phyloP scores from a whole-genome alignment of 2,888 invertebrate genomes.

The Harmothoe impar region DNA sequence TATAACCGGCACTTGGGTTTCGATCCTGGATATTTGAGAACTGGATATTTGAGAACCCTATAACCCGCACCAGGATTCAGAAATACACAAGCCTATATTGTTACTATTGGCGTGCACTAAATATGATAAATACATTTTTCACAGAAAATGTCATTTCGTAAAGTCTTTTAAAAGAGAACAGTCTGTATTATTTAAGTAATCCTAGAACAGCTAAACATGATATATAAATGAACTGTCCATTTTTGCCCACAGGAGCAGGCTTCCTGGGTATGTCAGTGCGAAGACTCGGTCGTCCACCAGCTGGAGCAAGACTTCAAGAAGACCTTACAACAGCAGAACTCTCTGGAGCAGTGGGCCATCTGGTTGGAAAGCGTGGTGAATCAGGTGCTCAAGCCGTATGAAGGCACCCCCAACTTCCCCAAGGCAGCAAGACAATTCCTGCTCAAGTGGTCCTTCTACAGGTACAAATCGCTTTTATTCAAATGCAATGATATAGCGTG shows the following conservation, averaged over 20 bases:
- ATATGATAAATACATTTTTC: no score
- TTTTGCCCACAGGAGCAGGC: conserved; percentile 87
- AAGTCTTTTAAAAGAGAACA: no score
- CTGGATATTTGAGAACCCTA: no score
- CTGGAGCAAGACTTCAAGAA: conserved; percentile 94
- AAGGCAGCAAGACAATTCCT: conserved; percentile 90
- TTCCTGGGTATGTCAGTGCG: conserved; percentile 98
- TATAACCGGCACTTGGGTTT: no score
- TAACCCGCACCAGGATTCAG: no score
- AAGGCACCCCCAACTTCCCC: conserved; percentile 85
- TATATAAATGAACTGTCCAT: background rate
- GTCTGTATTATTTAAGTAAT: no score
- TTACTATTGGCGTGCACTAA: no score
- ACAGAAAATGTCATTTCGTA: no score
- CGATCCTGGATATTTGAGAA: no score
- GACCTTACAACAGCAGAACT: conserved; percentile 89
- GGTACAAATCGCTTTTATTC: conserved; percentile 84
- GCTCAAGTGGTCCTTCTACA: conserved; percentile 99
- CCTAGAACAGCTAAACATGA: no score
- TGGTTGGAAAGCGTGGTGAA: conserved; percentile 98
- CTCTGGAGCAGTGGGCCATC: conserved; percentile 97
- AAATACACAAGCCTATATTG: no score
- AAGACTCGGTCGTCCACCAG: conserved; percentile 91
- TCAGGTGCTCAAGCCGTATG: conserved; percentile 93
- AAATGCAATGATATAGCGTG: background rate